Evolutionary conservation across 2,888 invertebrate genomes (phyloP), one percentile per base, ranked within the genome.

Genomic region (Oscheius sp.): DNA sequence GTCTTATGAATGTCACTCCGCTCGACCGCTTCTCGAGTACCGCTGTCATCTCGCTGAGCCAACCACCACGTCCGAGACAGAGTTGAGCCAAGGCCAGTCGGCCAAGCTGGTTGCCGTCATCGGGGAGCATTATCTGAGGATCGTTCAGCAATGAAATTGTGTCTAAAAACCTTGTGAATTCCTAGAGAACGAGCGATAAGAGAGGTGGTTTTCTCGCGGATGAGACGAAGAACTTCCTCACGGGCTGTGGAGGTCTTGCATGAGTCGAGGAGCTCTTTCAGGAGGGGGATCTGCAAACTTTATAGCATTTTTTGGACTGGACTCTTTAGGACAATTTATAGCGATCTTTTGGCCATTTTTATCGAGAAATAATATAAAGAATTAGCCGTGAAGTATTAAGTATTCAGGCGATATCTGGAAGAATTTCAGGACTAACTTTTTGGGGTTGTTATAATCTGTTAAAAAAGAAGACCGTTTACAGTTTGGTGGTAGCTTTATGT

Each of bases 51-150:
- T 77, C 76, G 13, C 55, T 72, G 4, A 80, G 32, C 21, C 71
- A 51, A 1, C 76, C 66, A 21, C 79, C 80, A 79, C 85, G 68
- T 47, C 84, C 85, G 21, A 85, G 73, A 72, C 85, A 84, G 47
- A 85, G 47, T 47, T 83, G 81, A 50, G 81, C 74, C 1, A 84
- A 42, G 9, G 81, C 71, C 10, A 76, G 48, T 32, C 82, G 74
- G 51, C 82, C 83, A 9, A 85, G 73, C 29, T 59, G 68, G 48
- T 85, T 84, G 0, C 77, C 79, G 62, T 81, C 76, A 50, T 83
- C 83, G 10, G 82, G 68, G 10, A 83, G 37, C 77, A 84, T 77
- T 37, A 82, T 70, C 68, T 83, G 77, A 10, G 55, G 63, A 32
- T 21, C 21, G 21, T 21, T 21, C 21, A 21, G 21, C 21, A 21